Evolutionary conservation across 2,113 vertebrate species (phyloP), one percentile per base, ranked within the genome.

Genomic region (Globicephala melas): DNA sequence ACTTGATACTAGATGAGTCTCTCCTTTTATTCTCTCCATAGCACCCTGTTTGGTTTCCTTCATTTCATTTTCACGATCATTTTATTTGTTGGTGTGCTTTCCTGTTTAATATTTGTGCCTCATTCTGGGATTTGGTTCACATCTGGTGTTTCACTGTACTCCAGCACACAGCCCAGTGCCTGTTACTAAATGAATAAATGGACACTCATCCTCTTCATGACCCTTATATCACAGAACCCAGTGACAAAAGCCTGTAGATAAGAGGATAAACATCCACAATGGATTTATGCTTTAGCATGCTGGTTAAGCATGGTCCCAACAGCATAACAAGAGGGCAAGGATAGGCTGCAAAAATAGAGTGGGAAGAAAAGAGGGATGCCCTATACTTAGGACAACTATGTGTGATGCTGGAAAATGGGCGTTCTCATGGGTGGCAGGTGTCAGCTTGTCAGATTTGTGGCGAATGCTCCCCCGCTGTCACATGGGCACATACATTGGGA

Each of bases 401-500:
- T 71, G 83, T 97, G 90, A 91, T 97, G 90, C 70, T 91, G 94
- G 96, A 94, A 84, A 58, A 93, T 94, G 86, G 97, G 94, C 89
- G 95, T 97, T 98, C 97, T 98, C 92, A 94, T 73, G 97, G 97
- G 97, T 97, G 93, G 95, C 82, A 96, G 96, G 88, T 97, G 96
- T 97, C 97, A 97, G 95, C 93, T 96, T 97, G 98, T 97, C 96
- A 97, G 67, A 95, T 81, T 92, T 95, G 96, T 97, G 96, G 95
- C 96, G 95, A 97, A 84, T 96, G 41, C n/a, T 86, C 95, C 73
- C 67, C 62, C 36, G 0, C 41, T 79, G 88, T 91, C 92, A 95
- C 93, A 97, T 97, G 96, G 97, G 84, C 89, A 96, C 36, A 74
- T 96, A 73, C 76, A 33, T n/a, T 93, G 95, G 71, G 90, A 98